A percentile compares a stretch with the other conserved stretches of the same genome.
Evolutionary conservation across 2,797 vertebrate genomes (phyloP).

Genomic region (Nannoperca australis): DNA sequence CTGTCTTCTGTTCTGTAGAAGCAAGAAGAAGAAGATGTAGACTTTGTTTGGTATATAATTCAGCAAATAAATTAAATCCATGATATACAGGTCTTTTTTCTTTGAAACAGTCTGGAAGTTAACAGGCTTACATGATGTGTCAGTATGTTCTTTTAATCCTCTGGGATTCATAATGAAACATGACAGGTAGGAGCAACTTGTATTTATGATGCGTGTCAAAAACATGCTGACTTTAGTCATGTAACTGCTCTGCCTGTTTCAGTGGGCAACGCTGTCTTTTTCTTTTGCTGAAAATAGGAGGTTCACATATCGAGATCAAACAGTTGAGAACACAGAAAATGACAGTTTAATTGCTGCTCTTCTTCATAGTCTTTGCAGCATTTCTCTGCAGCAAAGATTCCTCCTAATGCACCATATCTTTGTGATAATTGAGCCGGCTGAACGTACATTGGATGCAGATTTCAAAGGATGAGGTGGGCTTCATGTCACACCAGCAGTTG

Average conservation of each 20-base stretch:
- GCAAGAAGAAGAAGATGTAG: neutral
- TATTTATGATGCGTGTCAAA: constrained; percentile 52
- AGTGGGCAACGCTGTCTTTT: constrained; percentile 16
- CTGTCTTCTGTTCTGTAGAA: neutral
- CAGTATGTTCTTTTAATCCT: constrained; percentile 51
- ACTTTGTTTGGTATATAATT: constrained; percentile 13
- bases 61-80: constrained; percentile 5
- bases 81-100: constrained; percentile 4
- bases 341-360: constrained; percentile 36
- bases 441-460: constrained; percentile 23
- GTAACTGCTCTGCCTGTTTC: constrained; percentile 35
- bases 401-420: constrained; percentile 27
- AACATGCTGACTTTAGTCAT: constrained; percentile 41
- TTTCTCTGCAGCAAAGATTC: constrained; percentile 22
- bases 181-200: constrained; percentile 49
- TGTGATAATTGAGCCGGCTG: constrained; percentile 40
- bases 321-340: constrained; percentile 15
- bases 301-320: constrained; percentile 46
- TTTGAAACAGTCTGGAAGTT: constrained; percentile 30
- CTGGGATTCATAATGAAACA: constrained; percentile 56
- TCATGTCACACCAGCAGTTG: constrained; percentile 22
- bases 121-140: constrained; percentile 50
- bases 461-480: constrained; percentile 51
- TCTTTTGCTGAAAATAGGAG: constrained; percentile 30
- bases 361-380: constrained; percentile 9